Percentiles rank a stretch among this genome's conserved stretches.
These are phyloP conservation scores for Hycleus phaleratus DNA, from an alignment of 1,140 invertebrate genomes.

Conservation along the genomic window DNA sequence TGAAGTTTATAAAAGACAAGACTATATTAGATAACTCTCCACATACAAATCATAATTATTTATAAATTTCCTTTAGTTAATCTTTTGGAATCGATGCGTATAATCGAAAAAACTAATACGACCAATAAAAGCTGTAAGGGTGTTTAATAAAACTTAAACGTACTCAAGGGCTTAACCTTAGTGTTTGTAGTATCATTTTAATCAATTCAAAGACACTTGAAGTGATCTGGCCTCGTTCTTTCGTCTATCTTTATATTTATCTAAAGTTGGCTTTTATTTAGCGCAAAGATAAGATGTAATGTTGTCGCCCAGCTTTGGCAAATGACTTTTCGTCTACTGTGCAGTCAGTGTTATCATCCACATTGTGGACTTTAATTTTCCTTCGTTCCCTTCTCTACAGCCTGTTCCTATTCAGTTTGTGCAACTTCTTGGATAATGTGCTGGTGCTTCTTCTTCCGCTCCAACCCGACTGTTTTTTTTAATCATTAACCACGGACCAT, in stretches of 20 bases:
- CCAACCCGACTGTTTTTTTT: constrained; percentile 20
- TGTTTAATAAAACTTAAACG: constrained; percentile 28
- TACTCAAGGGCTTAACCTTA: constrained; percentile 31
- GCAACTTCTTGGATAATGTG: constrained; percentile 17
- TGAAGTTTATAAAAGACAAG: constrained; percentile 14
- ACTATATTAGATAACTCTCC: constrained; percentile 2
- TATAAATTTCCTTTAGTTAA: background rate
- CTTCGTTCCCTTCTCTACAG: constrained; percentile 15
- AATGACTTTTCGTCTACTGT: constrained; percentile 23
- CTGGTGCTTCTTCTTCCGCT: background rate
- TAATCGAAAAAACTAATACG: background rate
- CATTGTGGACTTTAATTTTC: constrained; percentile 28
- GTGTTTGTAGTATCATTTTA: constrained; percentile 34
- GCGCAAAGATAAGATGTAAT: constrained; percentile 31
- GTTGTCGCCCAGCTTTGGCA: constrained; percentile 22
- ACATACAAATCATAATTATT: too few relatives aligned
- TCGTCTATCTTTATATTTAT: constrained; percentile 36
- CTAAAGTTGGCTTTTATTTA: constrained; percentile 36
- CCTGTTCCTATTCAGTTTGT: constrained; percentile 19
- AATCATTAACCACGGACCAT: constrained; percentile 34
- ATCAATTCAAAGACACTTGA: constrained; percentile 38
- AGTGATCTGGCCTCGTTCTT: constrained; percentile 27
- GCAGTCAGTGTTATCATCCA: constrained; percentile 19
- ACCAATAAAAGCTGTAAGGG: too few relatives aligned
- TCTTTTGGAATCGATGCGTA: background rate